Conservation (phyloP, 2,888 invertebrate species). For the Baccha elongata region DNA sequence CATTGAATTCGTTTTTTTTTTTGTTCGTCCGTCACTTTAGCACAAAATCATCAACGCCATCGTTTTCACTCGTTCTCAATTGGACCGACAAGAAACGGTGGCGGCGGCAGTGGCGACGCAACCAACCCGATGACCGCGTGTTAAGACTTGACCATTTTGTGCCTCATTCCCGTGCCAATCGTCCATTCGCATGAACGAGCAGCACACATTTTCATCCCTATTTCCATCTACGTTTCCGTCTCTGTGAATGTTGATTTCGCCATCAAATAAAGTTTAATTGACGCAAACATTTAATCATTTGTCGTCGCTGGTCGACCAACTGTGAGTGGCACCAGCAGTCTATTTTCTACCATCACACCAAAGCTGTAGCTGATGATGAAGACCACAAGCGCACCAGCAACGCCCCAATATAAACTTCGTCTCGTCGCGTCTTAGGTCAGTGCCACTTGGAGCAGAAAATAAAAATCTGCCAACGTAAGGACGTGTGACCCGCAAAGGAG, state of each 20-base stretch:
- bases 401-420: conserved; percentile 25
- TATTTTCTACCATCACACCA: conserved; percentile 26
- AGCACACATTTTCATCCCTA: conserved; percentile 17
- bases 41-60: conserved; percentile 64
- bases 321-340: conserved; percentile 34
- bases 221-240: conserved; percentile 43
- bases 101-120: not conserved
- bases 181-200: conserved; percentile 17
- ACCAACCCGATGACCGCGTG: conserved; percentile 19
- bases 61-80: conserved; percentile 55
- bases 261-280: conserved; percentile 61
- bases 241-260: not conserved
- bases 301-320: conserved; percentile 26
- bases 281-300: conserved; percentile 71
- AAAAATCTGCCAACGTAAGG: conserved; percentile 63
- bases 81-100: conserved; percentile 38
- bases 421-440: conserved; percentile 71
- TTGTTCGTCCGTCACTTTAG: conserved; percentile 54
- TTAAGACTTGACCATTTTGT: not conserved
- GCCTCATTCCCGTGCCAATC: not conserved
- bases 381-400: conserved; percentile 23
- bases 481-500: conserved; percentile 66
- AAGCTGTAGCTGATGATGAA: too few relatives aligned
- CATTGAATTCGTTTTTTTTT: conserved; percentile 54
- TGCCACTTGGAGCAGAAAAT: conserved; percentile 66